A percentile compares a stretch with the other conserved stretches of the same genome.
Evolutionary conservation across 2,888 invertebrate genomes (phyloP).

Genomic region (Gastracanthus pulcherrimus): DNA sequence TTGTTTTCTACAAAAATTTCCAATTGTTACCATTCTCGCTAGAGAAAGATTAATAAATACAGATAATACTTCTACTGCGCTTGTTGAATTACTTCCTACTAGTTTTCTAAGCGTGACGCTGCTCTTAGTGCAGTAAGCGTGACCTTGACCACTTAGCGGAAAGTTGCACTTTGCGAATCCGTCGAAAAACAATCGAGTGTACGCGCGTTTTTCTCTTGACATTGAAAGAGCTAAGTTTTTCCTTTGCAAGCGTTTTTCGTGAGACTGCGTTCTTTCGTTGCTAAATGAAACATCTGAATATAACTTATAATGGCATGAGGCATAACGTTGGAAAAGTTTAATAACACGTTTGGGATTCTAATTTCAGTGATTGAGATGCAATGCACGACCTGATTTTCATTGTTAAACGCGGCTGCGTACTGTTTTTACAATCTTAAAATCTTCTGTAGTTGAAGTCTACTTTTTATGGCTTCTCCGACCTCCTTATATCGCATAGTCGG

Average conservation of each 20-base stretch:
- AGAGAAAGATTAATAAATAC: slow-evolving; percentile 20
- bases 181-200: background rate
- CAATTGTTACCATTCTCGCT: slow-evolving; percentile 20
- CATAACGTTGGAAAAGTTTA: background rate
- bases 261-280: too few species aligned
- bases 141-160: slow-evolving; percentile 20
- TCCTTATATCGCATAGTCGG: background rate
- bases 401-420: background rate
- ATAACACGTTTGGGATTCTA: background rate
- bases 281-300: too few species aligned
- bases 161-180: slow-evolving; percentile 4
- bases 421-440: slow-evolving; percentile 36
- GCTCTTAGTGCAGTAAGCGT: slow-evolving; percentile 1
- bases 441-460: background rate
- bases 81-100: slow-evolving; percentile 38
- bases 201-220: too few species aligned
- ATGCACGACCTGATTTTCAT: slow-evolving; percentile 1
- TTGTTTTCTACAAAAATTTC: slow-evolving; percentile 21
- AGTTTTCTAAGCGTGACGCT: slow-evolving; percentile 10
- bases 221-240: too few species aligned
- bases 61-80: background rate
- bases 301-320: too few species aligned
- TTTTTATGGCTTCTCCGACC: slow-evolving; percentile 40
- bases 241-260: background rate
- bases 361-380: background rate